A percentile compares a stretch with the other conserved stretches of the same genome.
These are phyloP conservation scores for Hystrix cristata DNA, from an alignment of 2,113 vertebrate genomes.

Conservation along the genomic window DNA sequence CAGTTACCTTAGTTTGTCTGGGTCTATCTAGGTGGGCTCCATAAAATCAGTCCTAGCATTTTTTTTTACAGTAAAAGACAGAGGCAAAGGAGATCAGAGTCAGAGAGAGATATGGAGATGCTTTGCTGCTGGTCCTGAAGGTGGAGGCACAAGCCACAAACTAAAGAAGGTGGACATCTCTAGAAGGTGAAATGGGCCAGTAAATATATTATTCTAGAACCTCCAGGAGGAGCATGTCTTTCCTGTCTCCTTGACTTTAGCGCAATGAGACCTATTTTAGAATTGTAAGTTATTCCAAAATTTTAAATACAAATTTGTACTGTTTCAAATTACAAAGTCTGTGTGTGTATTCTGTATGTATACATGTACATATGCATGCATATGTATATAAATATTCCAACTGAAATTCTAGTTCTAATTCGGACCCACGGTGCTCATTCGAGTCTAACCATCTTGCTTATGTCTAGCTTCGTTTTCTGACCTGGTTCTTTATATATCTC, in stretches of 20 bases:
- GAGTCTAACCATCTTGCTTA: neutral
- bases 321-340: neutral
- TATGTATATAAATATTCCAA: neutral
- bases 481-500: neutral
- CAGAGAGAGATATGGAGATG: neutral
- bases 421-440: neutral
- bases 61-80: neutral
- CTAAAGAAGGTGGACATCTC: neutral
- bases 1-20: neutral
- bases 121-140: neutral
- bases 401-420: neutral
- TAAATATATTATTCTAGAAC: neutral
- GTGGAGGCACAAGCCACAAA: no score
- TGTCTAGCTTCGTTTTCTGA: neutral
- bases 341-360: no score
- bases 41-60: neutral
- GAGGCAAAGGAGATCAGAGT: neutral
- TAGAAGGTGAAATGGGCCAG: neutral
- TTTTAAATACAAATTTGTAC: neutral
- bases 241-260: neutral
- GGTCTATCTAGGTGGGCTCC: neutral
- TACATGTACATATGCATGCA: neutral
- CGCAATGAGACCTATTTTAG: neutral
- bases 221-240: neutral
- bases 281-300: neutral